Evolutionary conservation across 37 sponge, comb jelly and placozoan species (phyloP).

Genomic region (Cladorhizidae sp.): DNA sequence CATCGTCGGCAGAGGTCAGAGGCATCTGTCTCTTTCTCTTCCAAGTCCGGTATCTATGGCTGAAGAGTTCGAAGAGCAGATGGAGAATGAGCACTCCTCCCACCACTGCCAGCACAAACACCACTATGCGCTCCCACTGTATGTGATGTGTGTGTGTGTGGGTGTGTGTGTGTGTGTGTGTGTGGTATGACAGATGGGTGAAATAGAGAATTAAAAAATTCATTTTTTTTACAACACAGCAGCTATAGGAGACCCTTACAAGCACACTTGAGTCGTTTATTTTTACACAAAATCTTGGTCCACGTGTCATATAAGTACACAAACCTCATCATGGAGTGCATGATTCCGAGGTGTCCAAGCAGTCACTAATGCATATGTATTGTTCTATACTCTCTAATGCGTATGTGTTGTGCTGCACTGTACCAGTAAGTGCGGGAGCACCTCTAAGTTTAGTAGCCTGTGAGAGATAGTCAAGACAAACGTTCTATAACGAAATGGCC

Average conservation of each 20-base stretch:
- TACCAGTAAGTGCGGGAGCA: too few relatives aligned
- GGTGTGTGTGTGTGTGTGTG: background rate
- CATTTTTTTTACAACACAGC: background rate
- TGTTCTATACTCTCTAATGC: too few relatives aligned
- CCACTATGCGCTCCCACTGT: conserved; percentile 22
- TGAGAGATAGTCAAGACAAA: too few relatives aligned
- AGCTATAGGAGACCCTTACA: background rate
- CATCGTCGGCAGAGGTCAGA: background rate
- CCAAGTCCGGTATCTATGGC: background rate
- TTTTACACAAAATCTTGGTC: too few relatives aligned
- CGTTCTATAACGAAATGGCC: too few relatives aligned
- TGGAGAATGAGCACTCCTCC: conserved; percentile 16
- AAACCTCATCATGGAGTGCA: too few relatives aligned
- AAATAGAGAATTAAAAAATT: background rate
- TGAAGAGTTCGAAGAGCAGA: background rate
- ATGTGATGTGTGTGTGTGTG: background rate
- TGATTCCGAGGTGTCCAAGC: too few relatives aligned
- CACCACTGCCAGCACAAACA: conserved; percentile 12
- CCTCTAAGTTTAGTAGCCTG: too few relatives aligned
- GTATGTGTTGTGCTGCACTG: too few relatives aligned
- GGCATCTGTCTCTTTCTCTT: background rate
- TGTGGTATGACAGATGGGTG: background rate
- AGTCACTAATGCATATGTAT: too few relatives aligned
- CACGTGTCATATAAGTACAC: too few relatives aligned
- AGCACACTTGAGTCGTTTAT: background rate